A percentile compares a stretch with the other conserved stretches of the same genome.
phyloP scores from a whole-genome alignment of 2,888 invertebrate genomes.

The Elaeidobius kamerunicus region DNA sequence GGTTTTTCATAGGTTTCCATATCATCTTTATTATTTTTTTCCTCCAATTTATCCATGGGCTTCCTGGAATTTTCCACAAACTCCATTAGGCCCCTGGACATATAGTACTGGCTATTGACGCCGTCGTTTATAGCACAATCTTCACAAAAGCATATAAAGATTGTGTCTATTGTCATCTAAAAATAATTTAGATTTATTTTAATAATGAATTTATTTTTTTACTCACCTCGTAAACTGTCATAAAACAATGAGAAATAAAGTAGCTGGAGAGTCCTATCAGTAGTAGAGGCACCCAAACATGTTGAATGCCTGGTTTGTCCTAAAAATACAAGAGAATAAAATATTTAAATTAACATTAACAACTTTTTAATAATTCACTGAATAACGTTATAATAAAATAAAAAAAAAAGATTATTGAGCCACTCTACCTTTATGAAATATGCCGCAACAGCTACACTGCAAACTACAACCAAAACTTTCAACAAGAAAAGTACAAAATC shows the following conservation, averaged over 20 bases:
- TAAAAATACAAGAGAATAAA: slow-evolving; percentile 36
- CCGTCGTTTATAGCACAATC: slow-evolving; percentile 66
- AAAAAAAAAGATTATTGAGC: neutral
- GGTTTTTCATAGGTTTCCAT: no score
- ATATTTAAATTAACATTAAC: neutral
- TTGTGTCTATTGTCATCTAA: slow-evolving; percentile 67
- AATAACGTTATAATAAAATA: neutral
- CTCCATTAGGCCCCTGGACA: slow-evolving; percentile 64
- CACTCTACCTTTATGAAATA: slow-evolving; percentile 55
- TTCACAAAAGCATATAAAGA: slow-evolving; percentile 67
- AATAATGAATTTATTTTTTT: no score
- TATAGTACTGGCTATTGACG: slow-evolving; percentile 58
- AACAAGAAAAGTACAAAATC: slow-evolving; percentile 68
- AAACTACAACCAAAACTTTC: slow-evolving; percentile 63
- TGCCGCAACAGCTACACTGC: slow-evolving; percentile 61
- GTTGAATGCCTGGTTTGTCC: slow-evolving; percentile 56
- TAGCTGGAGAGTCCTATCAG: slow-evolving; percentile 64
- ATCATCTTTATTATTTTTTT: neutral
- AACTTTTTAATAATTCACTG: neutral
- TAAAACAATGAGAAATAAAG: slow-evolving; percentile 67
- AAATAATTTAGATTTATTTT: no score
- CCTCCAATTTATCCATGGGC: slow-evolving; percentile 42
- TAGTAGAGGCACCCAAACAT: slow-evolving; percentile 61
- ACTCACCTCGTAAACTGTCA: slow-evolving; percentile 70
- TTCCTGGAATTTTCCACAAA: slow-evolving; percentile 62